Evolutionary conservation across 2,113 vertebrate genomes (phyloP).

Genomic region (Aldabrachelys gigantea): DNA sequence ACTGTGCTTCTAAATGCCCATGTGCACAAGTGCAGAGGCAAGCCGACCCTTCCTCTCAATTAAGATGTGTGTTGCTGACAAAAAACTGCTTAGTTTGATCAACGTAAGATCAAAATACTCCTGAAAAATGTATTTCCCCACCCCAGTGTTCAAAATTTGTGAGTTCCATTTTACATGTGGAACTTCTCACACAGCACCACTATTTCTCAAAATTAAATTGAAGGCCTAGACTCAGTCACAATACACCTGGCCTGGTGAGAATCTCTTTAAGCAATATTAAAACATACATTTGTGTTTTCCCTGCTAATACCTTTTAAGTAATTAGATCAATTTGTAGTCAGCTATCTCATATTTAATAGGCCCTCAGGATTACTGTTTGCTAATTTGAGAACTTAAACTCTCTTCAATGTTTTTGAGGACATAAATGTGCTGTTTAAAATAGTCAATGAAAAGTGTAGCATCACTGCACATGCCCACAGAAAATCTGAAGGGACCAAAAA

Average conservation of each 20-base stretch:
- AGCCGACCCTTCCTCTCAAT: not conserved
- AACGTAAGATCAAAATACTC: not conserved
- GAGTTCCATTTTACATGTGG: not conserved
- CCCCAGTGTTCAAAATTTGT: accelerated
- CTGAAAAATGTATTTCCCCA: not conserved
- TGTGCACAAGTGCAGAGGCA: not conserved
- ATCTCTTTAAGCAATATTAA: not conserved
- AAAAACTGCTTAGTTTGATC: not conserved
- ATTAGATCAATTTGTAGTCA: not conserved
- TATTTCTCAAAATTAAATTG: not conserved
- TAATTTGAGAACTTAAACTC: conserved; percentile 11
- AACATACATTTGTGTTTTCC: not conserved
- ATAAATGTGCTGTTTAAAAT: not conserved
- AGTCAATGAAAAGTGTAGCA: not conserved
- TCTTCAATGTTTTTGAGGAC: not conserved
- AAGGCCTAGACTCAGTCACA: not conserved
- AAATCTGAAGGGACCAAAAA: conserved; percentile 29
- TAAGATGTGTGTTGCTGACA: not conserved
- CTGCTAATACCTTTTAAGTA: not conserved
- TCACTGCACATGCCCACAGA: not conserved
- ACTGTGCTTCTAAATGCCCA: not conserved
- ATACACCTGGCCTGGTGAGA: not conserved
- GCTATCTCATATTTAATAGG: not conserved
- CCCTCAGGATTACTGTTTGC: not conserved
- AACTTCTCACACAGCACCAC: not conserved